Evolutionary conservation across 2,113 vertebrate species (phyloP).

Genomic region (Tragelaphus scriptus): DNA sequence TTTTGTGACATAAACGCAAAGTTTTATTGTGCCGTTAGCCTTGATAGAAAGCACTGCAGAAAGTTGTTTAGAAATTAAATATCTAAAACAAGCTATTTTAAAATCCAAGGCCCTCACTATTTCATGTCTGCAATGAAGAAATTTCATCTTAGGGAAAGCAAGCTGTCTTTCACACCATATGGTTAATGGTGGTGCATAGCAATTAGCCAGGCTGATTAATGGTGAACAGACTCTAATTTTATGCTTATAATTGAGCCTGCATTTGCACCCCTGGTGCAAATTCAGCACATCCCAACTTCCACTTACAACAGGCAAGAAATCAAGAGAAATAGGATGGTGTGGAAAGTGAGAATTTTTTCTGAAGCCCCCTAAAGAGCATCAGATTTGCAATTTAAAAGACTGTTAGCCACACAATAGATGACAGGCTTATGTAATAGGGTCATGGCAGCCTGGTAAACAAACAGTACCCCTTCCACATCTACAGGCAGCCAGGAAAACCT

Average conservation of each 20-base stretch:
- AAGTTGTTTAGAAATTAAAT: conserved; percentile 90
- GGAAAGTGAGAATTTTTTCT: conserved; percentile 73
- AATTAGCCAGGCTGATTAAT: conserved; percentile 99
- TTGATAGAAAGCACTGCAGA: conserved; percentile 86
- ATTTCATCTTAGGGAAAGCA: conserved; percentile 89
- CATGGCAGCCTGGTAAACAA: conserved; percentile 82
- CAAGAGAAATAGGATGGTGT: conserved; percentile 81
- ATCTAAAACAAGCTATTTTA: conserved; percentile 88
- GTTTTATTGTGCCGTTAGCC: conserved; percentile 87
- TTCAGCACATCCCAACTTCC: conserved; percentile 92
- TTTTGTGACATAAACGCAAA: conserved; percentile 83
- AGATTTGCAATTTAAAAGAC: conserved; percentile 86
- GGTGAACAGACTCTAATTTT: conserved; percentile 94
- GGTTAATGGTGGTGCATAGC: conserved; percentile 96
- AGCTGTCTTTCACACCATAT: conserved; percentile 97
- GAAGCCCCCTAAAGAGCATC: conserved; percentile 81
- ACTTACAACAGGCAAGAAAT: conserved; percentile 84
- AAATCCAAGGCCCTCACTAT: conserved; percentile 86
- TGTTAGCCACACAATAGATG: conserved; percentile 82
- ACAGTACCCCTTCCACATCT: conserved; percentile 79
- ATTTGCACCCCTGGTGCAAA: conserved; percentile 91
- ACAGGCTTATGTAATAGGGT: conserved; percentile 85
- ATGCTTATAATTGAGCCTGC: conserved; percentile 93
- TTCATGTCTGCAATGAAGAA: conserved; percentile 88
- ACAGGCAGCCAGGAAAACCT: conserved; percentile 72